Base-by-base conservation (phyloP, 2,797 vertebrate genomes). In the Sternotherus odoratus region DNA sequence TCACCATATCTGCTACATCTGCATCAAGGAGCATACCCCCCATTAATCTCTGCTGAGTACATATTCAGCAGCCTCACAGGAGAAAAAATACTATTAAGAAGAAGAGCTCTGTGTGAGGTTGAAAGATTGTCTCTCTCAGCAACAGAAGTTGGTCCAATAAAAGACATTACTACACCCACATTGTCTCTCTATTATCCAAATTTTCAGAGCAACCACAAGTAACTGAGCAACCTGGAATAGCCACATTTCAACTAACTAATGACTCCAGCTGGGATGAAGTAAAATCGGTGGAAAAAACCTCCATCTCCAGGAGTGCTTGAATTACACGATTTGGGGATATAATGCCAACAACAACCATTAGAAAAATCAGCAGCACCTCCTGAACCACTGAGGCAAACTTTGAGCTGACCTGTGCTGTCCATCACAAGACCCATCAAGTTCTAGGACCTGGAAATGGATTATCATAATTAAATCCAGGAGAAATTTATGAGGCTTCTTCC, bases 151-250 rank as follows among this genome's bases (percentile, higher is more conserved):
- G 33, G 63, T 69, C 11, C 63, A 69, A 24, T 69, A 69, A 60
- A 33, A 69, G 10, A 39, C 36, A 39, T 23, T n/a, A 39, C n/a
- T 36, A 36, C 17, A 66, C 33, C 63, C 33, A 66, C n/a, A n/a
- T 66, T 36, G 8, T 66, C n/a, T 66, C 21, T 69, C 2, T 82
- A 3, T 74, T 53, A 57, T 5, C 4, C n/a, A n/a, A 30, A 39
- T 0, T 1, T 8, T 12, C 26, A 23, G 28, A 77, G 17, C n/a
- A 93, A 8, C 6, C 72, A 36, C 4, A 19, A 53, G 48, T 30
- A 0, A 1, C 16, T 48, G 39, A 69, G 49, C 15, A 78, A 50
- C 16, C 15, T 39, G 1, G 0, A 46, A 85, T 3, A 77, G 5
- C 5, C 2, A 69, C n/a, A 17, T 12, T 30, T 56, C 46, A 28